Base-by-base conservation (phyloP, 2,113 vertebrate genomes). In the Epinephelus fuscoguttatus region DNA sequence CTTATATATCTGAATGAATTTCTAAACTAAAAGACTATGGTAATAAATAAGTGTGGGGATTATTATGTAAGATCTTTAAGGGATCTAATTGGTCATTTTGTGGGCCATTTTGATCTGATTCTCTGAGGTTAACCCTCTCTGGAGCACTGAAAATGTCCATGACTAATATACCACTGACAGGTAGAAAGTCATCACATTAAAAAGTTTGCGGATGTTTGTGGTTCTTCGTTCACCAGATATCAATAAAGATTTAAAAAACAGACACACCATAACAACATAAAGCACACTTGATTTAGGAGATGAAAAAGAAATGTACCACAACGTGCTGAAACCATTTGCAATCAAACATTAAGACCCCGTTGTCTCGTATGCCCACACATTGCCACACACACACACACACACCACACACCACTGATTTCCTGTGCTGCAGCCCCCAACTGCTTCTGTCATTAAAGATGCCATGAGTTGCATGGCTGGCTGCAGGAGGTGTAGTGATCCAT, bases 401-500 rank as follows among this genome's bases (percentile, higher is more conserved):
- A 78, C 85, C 73, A 78, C 85, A 81, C 70, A 14, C 10, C 56
- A 69, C 74, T 78, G 81, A 89, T 79, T 89, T 88, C 82, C 80
- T 56, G 60, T 23, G 71, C 89, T 27, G 25, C 70, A 79, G 72
- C 80, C 87, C 81, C 85, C 80, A 55, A 87, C 74, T 72, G 90
- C 81, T 91, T 88, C 87, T 70, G 87, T 87, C 89, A 92, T 94
- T 92, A 91, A 88, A 86, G 85, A 88, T 80, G 84, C 84, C 85
- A 88, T 82, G 81, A 91, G 82, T 84, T 78, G 86, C 86, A 86
- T 89, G 93, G 90, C 88, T 88, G 90, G 78, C 86, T 87, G 87
- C 86, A 86, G 92, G 91, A 92, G 87, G 84, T 87, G 86, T 75
- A 86, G 88, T 63, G 81, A 93, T 94, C 90, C 91, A 94, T 94